Evolutionary conservation across 1,140 invertebrate genomes (phyloP), one percentile per base, ranked within the genome.

Genomic region (Trichonephila clavata): DNA sequence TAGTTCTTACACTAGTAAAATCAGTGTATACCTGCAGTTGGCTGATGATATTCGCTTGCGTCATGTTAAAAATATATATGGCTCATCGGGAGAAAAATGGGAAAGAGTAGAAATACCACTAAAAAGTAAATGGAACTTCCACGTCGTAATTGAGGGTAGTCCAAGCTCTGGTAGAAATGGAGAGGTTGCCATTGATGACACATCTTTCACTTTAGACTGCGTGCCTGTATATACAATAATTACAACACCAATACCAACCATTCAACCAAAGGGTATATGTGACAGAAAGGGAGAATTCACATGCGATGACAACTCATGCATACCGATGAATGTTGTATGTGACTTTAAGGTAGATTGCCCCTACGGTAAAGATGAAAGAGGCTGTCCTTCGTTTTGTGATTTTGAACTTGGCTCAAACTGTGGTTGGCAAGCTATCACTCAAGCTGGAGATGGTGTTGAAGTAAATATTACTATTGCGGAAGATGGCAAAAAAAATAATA

Each of bases 151-250:
- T 63, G 92, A 94, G 50, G 94, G 89, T 2, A 10, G 7, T 27
- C 84, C 83, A 13, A 39, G 21, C 3, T 59, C 32, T 43, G 86
- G 86, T 8, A 57, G 60, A 8, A 92, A 92, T 61, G 68, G 83
- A 27, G 86, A 94, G 27, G 16, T 95, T 59, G 94, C 94, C 13
- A 94, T 95, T 7, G 95, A 95, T 83, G 95, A 95, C 84, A 91
- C 94, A 24, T 94, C 94, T 24, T 94, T 95, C 14, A 92, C 92
- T 6, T 27, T 32, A 39, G 63, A 86, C 59, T 94, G 94, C 50
- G 57, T 87, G 84, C 94, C 93, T 16, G 43, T 83, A n/a, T 94
- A 93, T 60, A 87, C 71, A 0, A 63, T 91, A 14, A 81, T 90
- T 43, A 91, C 94, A 10, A 94, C 94, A 60, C 90, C 94, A 0